Conservation (phyloP, 2,888 invertebrate genomes). For the Busseola fusca region DNA sequence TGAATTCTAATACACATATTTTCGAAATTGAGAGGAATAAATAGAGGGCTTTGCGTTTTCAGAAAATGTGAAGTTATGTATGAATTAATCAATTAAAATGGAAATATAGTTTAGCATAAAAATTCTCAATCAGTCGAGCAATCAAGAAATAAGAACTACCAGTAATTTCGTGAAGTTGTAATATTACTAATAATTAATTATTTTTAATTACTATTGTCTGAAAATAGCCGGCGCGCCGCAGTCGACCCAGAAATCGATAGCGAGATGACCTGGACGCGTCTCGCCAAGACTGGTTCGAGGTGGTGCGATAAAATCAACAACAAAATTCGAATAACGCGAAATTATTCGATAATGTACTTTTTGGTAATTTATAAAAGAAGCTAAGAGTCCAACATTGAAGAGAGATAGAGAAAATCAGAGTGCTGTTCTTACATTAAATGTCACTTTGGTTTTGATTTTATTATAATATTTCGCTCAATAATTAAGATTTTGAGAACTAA, state of each 20-base stretch:
- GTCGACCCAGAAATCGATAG: neutral
- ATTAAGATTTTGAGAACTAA: no score
- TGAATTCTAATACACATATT: constrained; percentile 27
- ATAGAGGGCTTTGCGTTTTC: neutral
- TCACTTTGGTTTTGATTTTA: no score
- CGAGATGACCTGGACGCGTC: neutral
- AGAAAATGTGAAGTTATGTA: neutral
- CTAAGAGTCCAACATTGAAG: no score
- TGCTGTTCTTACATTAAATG: no score
- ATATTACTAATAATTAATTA: neutral
- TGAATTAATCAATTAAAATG: neutral
- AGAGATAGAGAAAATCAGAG: no score
- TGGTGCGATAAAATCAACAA: no score
- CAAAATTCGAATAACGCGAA: no score
- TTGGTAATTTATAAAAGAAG: no score
- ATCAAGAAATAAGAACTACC: neutral
- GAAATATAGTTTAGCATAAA: neutral
- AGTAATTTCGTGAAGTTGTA: neutral
- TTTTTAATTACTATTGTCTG: neutral
- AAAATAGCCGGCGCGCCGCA: neutral
- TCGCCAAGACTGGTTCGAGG: no score
- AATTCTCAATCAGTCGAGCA: neutral
- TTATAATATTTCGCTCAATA: no score
- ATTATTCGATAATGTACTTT: no score
- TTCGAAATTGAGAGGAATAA: constrained; percentile 7